phyloP scores from a whole-genome alignment of 2,797 vertebrate species.

The Ibycter americanus region DNA sequence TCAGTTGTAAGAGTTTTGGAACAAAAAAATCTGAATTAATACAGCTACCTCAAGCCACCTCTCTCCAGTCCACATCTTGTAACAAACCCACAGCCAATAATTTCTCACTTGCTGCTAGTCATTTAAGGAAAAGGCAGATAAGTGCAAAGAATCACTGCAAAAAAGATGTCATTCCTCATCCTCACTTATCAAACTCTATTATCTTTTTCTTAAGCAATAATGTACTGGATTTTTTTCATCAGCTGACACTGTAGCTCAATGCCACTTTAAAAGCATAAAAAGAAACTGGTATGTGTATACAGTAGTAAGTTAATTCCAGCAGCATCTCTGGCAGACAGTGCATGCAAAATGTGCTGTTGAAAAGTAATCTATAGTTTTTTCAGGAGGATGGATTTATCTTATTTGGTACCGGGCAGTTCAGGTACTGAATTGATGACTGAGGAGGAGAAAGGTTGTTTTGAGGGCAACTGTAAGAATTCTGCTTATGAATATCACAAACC shows the following conservation, averaged over 20 bases:
- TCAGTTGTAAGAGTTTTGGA: background rate
- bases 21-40: background rate
- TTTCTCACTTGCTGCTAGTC: background rate
- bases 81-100: background rate
- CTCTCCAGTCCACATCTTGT: background rate
- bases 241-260: background rate
- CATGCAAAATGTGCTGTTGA: background rate
- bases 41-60: conserved; percentile 5
- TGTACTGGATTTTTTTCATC: background rate
- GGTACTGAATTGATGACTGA: background rate
- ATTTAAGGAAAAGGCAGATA: conserved; percentile 16
- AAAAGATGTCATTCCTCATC: background rate
- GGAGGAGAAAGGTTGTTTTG: background rate
- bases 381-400: background rate
- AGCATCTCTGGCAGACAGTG: accelerated
- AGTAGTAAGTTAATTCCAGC: background rate
- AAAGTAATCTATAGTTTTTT: background rate
- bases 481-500: background rate
- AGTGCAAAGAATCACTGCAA: background rate
- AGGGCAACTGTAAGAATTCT: background rate
- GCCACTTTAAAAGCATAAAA: background rate
- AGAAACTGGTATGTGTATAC: background rate
- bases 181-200: background rate
- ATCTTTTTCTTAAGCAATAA: background rate
- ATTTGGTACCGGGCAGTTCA: background rate